These are phyloP conservation scores for Lasioglossum oenotherae DNA, from an alignment of 2,888 invertebrate genomes.

Conservation along the genomic window DNA sequence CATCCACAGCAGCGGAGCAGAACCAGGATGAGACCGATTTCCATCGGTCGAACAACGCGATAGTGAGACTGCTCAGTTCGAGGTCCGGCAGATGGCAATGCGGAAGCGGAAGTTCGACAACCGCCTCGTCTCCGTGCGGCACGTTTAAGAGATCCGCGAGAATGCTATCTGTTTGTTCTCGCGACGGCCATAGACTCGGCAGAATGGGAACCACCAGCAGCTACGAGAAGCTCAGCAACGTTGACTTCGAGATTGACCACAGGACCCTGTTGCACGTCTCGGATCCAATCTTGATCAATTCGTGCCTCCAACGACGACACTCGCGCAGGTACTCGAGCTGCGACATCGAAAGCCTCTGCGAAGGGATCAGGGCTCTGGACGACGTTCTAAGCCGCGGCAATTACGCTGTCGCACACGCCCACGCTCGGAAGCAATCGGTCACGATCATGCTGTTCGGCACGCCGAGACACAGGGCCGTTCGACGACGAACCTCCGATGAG, in stretches of 20 bases:
- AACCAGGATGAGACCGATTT: conserved; percentile 36
- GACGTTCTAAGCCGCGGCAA: conserved; percentile 71
- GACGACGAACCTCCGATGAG: not conserved
- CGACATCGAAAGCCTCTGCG: conserved; percentile 77
- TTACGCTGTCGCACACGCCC: conserved; percentile 25
- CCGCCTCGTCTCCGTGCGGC: conserved; percentile 67
- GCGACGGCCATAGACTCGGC: conserved; percentile 72
- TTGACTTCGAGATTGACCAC: conserved; percentile 73
- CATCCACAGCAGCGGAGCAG: not conserved
- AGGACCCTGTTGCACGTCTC: conserved; percentile 61
- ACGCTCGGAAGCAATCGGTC: conserved; percentile 44
- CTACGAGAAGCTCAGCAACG: conserved; percentile 74
- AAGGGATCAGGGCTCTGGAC: conserved; percentile 78
- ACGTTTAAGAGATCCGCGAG: conserved; percentile 63
- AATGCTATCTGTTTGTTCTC: conserved; percentile 72
- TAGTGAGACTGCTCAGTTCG: conserved; percentile 59
- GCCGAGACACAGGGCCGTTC: conserved; percentile 60
- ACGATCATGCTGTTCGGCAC: conserved; percentile 73
- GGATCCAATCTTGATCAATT: conserved; percentile 32
- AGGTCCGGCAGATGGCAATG: conserved; percentile 17
- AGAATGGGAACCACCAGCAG: conserved; percentile 71
- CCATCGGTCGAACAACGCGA: conserved; percentile 36
- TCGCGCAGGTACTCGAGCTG: conserved; percentile 66
- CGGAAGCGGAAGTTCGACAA: conserved; percentile 38
- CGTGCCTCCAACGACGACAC: conserved; percentile 2